Base-by-base conservation (phyloP, 2,888 invertebrate genomes). In the Apamea monoglypha region DNA sequence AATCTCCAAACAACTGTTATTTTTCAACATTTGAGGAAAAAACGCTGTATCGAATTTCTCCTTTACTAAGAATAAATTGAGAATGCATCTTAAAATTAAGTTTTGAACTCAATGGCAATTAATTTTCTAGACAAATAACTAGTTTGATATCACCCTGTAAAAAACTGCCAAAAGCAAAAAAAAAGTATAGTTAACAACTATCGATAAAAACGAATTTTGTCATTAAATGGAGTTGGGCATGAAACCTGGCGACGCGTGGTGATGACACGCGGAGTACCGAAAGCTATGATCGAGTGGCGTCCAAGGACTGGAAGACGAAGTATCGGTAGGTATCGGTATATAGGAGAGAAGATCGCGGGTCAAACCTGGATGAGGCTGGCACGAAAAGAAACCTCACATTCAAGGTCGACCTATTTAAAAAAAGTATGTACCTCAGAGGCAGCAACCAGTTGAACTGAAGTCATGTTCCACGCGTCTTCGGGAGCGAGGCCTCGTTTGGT, bases 391-490 rank as follows among this genome's bases (percentile, higher is more conserved):
- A 59, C 14, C 12, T 29, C n/a, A 59, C 59, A 29, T 16, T 8
- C 16, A 32, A 32, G 16, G 2, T 29, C 3, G 1, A 12, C 3
- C 4, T 12, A 66, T 68, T 29, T 7, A 25, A 61, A n/a, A 18
- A 14, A 66, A 3, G 14, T 25, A 32, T 0, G 0, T 61, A 98
- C 98, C 96, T 99, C 98, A 18, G 99, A 98, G 47, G 98, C 98
- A 81, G 98, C 97, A 1, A 98, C 98, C 32, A 99, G 95, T 92
- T 98, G 98, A 66, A 99, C 98, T 0, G 99, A 98, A 12, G 98
- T 97, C 88, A 97, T 97, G 94, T 99, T 99, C 98, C 99, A 99
- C 0, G 99, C 99, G 86, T 98, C 98, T 94, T 99, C 98, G 10
- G 97, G 96, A 0, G 97, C 93, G 40, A 97, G 89, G 0, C 99